Conservation (phyloP, 1,140 invertebrate species). For the Drosophila lowei region DNA sequence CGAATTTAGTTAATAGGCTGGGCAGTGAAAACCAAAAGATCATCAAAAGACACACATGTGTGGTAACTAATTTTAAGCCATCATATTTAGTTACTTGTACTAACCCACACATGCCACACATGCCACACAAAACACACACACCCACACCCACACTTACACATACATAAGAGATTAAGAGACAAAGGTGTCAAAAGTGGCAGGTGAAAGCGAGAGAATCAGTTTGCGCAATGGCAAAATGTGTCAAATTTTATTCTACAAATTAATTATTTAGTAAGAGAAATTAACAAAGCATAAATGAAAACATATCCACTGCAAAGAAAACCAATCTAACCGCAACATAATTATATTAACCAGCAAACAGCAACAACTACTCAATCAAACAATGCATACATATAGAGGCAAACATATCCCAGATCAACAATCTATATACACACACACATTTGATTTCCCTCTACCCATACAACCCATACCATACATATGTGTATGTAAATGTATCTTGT, state of each 20-base stretch:
- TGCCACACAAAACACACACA: slow-evolving; percentile 3
- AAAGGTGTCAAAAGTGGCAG: slow-evolving; percentile 40
- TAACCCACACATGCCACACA: slow-evolving; percentile 21
- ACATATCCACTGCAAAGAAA: slow-evolving; percentile 67
- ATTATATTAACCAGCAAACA: slow-evolving; percentile 58
- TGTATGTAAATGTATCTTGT: no score
- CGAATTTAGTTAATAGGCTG: slow-evolving; percentile 69
- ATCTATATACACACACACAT: slow-evolving; percentile 39
- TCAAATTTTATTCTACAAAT: slow-evolving; percentile 74
- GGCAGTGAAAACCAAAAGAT: slow-evolving; percentile 66
- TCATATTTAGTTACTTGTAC: slow-evolving; percentile 42
- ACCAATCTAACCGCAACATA: slow-evolving; percentile 57
- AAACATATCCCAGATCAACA: slow-evolving; percentile 68
- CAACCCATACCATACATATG: no score
- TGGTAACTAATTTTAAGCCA: slow-evolving; percentile 56
- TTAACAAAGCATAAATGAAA: slow-evolving; percentile 37
- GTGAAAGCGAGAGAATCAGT: slow-evolving; percentile 39
- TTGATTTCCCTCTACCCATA: slow-evolving; percentile 19
- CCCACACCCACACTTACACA: slow-evolving; percentile 22
- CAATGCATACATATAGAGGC: slow-evolving; percentile 59
- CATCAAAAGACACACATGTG: slow-evolving; percentile 29
- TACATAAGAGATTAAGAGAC: slow-evolving; percentile 28
- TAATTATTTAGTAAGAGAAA: slow-evolving; percentile 57
- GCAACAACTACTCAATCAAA: slow-evolving; percentile 46
- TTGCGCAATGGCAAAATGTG: slow-evolving; percentile 53